These are phyloP conservation scores for Halyomorpha halys DNA, from an alignment of 1,140 invertebrate genomes.

Conservation along the genomic window DNA sequence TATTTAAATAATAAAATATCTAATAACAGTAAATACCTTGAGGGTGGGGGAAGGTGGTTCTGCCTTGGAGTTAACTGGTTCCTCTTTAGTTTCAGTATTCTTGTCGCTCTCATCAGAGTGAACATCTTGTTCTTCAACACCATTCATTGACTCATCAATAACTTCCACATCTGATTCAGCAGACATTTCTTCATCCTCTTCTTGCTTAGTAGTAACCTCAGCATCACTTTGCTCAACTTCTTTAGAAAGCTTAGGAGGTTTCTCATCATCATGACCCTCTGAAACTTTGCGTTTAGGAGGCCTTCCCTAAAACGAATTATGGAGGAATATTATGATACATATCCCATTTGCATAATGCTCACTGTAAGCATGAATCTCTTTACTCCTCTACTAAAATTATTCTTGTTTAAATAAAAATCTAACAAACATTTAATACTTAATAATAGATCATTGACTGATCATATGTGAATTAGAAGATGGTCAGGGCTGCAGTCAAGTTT, in stretches of 20 bases:
- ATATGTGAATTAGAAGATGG: too few relatives aligned
- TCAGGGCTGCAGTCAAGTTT: too few relatives aligned
- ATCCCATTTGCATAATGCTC: too few relatives aligned
- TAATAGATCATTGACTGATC: too few relatives aligned
- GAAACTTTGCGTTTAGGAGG: neutral
- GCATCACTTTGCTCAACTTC: neutral
- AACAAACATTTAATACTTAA: too few relatives aligned
- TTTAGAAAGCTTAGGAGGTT: constrained; percentile 6
- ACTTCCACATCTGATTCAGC: neutral
- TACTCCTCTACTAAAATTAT: too few relatives aligned
- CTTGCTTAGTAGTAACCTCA: neutral
- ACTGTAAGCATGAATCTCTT: too few relatives aligned
- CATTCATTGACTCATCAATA: neutral
- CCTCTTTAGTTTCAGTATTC: neutral
- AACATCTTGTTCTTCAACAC: neutral
- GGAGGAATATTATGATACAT: too few relatives aligned
- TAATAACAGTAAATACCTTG: too few relatives aligned
- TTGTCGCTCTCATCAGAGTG: neutral
- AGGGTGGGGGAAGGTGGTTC: neutral
- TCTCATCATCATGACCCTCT: too few relatives aligned
- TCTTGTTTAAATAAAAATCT: too few relatives aligned
- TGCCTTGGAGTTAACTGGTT: neutral
- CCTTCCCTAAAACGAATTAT: constrained; percentile 9
- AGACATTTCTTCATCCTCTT: neutral
- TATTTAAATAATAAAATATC: too few relatives aligned